These are phyloP conservation scores for Micrastur ruficollis DNA, from an alignment of 2,797 vertebrate species.

Conservation along the genomic window DNA sequence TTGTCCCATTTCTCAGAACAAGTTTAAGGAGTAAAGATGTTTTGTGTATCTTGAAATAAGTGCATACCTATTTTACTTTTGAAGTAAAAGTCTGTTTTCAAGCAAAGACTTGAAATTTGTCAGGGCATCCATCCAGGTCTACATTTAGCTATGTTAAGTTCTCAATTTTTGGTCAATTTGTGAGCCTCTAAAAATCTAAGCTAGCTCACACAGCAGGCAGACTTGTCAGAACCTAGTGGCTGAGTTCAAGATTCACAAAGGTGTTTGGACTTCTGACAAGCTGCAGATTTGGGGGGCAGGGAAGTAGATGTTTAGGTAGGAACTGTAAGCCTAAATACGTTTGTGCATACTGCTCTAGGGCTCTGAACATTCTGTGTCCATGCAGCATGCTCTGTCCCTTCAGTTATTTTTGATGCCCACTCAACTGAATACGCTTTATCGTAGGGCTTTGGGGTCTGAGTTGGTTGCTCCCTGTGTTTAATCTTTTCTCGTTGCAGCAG, in stretches of 20 bases:
- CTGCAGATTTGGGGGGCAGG: not conserved
- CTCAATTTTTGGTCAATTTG: not conserved
- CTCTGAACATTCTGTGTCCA: not conserved
- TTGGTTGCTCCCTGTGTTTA: not conserved
- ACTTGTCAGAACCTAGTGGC: not conserved
- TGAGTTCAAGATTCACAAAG: not conserved
- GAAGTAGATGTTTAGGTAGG: not conserved
- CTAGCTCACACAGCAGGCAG: not conserved
- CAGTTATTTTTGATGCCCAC: not conserved
- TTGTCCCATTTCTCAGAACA: not conserved
- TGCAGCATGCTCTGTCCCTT: not conserved
- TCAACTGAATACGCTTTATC: not conserved
- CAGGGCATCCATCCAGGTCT: conserved; percentile 2
- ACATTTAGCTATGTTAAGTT: not conserved
- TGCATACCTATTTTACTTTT: not conserved
- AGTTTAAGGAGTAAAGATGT: not conserved
- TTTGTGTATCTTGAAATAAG: not conserved
- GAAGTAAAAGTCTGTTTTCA: not conserved
- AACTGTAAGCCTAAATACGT: not conserved
- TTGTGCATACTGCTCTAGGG: not conserved
- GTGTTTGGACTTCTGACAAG: not conserved
- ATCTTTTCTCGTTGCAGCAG: not conserved
- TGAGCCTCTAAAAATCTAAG: not conserved
- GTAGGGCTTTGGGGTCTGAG: not conserved
- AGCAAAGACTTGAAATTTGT: conserved; percentile 19